These are phyloP conservation scores for Bagarius yarrelli DNA, from an alignment of 2,113 vertebrate species.

Conservation along the genomic window DNA sequence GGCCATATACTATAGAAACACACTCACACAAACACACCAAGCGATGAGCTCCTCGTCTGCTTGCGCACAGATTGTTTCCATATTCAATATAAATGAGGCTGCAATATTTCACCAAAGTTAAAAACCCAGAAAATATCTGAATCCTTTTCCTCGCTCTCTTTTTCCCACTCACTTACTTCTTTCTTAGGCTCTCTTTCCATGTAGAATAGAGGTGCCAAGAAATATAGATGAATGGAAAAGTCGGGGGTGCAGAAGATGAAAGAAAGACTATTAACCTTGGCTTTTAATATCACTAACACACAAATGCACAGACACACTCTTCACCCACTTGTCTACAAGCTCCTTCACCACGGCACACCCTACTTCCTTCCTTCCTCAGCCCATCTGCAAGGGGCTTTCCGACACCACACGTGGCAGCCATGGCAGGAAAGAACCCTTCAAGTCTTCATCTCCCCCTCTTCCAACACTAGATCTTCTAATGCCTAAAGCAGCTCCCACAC, in stretches of 20 bases:
- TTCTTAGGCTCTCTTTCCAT: not conserved
- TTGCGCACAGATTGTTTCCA: constrained; percentile 42
- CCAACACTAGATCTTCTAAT: not conserved
- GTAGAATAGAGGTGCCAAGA: not conserved
- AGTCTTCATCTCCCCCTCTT: not conserved
- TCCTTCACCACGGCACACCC: not conserved
- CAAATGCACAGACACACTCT: not conserved
- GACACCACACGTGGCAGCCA: constrained; percentile 49
- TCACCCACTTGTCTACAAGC: constrained; percentile 12
- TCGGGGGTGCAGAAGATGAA: constrained; percentile 7
- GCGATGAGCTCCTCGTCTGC: not conserved
- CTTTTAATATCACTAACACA: constrained; percentile 7
- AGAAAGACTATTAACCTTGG: constrained; percentile 6
- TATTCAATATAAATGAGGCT: constrained; percentile 24
- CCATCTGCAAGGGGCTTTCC: constrained; percentile 50
- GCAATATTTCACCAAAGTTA: not conserved
- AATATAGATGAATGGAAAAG: constrained; percentile 14
- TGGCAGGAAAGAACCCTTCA: constrained; percentile 50
- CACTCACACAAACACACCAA: constrained; percentile 6
- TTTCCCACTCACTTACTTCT: not conserved
- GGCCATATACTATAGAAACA: not conserved
- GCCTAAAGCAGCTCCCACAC: not conserved
- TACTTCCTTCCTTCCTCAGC: constrained; percentile 1
- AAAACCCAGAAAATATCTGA: constrained; percentile 13
- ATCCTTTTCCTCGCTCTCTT: constrained; percentile 14